Conservation (phyloP, 1,140 invertebrate genomes). For the Meloidogyne floridensis region DNA sequence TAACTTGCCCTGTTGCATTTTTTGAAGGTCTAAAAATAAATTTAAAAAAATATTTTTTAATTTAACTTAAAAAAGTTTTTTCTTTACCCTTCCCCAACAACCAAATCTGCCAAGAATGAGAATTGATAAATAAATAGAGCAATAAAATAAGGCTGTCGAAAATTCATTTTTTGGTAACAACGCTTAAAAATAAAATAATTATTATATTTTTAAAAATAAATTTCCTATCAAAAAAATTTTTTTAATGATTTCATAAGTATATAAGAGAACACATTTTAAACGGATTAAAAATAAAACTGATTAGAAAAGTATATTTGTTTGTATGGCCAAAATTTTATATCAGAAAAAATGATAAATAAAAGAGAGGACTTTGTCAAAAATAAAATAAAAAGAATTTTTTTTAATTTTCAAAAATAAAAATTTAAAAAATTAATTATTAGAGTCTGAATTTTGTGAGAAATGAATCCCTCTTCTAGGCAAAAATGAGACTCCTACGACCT, state of each 20-base stretch:
- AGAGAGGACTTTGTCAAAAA: background rate
- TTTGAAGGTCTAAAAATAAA: background rate
- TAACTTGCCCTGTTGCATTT: slow-evolving; percentile 24
- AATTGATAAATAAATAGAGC: background rate
- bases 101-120: slow-evolving; percentile 2
- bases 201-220: too few species aligned
- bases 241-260: background rate
- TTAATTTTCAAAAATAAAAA: background rate
- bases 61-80: too few species aligned
- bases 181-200: background rate
- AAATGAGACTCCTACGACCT: too few species aligned
- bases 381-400: background rate
- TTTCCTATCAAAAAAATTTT: background rate
- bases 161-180: background rate
- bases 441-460: background rate
- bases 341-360: background rate
- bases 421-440: background rate
- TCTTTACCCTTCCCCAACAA: background rate
- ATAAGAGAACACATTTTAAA: background rate
- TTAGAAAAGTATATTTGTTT: background rate
- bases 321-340: background rate
- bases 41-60: too few species aligned
- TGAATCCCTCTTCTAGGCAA: too few species aligned
- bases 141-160: background rate
- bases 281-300: slow-evolving; percentile 2